These are phyloP conservation scores for Schizopygopsis malacanthus DNA, from an alignment of 2,797 vertebrate species.

Conservation along the genomic window DNA sequence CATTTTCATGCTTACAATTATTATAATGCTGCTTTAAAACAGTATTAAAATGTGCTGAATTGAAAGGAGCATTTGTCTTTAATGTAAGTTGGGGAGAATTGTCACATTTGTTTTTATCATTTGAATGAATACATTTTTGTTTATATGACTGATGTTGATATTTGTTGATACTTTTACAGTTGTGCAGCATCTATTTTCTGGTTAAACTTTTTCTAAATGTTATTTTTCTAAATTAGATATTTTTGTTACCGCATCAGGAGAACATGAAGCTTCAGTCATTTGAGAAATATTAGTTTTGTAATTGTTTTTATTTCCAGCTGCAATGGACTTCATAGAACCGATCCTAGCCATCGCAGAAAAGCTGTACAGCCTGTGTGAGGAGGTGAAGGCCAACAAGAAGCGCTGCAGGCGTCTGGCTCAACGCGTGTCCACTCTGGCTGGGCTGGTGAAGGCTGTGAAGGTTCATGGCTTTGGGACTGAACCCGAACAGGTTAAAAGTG, in stretches of 20 bases:
- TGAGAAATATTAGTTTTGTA: background rate
- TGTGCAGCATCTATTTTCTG: background rate
- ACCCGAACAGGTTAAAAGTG: slow-evolving; percentile 31
- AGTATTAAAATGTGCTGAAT: background rate
- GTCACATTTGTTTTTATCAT: background rate
- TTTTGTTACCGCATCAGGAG: background rate
- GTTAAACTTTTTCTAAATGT: background rate
- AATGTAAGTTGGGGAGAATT: background rate
- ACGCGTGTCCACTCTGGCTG: slow-evolving; percentile 75
- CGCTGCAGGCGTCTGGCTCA: slow-evolving; percentile 75
- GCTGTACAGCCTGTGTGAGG: slow-evolving; percentile 75
- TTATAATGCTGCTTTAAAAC: background rate
- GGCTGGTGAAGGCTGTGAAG: slow-evolving; percentile 71
- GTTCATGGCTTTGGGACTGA: background rate
- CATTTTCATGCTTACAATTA: background rate
- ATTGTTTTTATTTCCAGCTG: slow-evolving; percentile 42
- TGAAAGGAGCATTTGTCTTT: background rate
- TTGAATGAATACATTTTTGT: background rate
- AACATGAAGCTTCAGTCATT: background rate
- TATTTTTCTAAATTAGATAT: background rate
- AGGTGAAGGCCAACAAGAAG: slow-evolving; percentile 83
- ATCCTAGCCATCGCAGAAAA: slow-evolving; percentile 72
- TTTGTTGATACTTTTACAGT: background rate
- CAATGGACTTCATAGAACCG: slow-evolving; percentile 79
- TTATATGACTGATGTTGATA: background rate